Evolutionary conservation across 2,888 invertebrate genomes (phyloP).

Genomic region (Leptopilina myrica): DNA sequence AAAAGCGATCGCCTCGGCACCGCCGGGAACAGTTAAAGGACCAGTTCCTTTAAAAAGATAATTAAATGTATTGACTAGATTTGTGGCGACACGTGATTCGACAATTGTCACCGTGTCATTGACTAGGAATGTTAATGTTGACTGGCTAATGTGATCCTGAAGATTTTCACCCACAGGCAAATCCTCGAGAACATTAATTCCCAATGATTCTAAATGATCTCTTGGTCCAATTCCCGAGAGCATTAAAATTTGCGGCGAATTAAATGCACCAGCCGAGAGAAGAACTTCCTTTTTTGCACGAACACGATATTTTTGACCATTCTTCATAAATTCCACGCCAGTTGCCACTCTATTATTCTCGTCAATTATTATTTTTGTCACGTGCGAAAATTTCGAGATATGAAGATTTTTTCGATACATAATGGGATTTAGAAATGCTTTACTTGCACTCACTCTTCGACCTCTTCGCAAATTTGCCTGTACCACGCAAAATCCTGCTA

Average conservation of each 20-base stretch:
- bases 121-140: slow-evolving; percentile 84
- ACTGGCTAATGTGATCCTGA: slow-evolving; percentile 88
- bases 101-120: slow-evolving; percentile 84
- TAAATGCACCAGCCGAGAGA: slow-evolving; percentile 88
- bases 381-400: slow-evolving; percentile 84
- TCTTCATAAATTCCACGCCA: slow-evolving; percentile 85
- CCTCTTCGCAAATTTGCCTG: slow-evolving; percentile 86
- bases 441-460: slow-evolving; percentile 86
- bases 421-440: slow-evolving; percentile 87
- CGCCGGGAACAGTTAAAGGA: slow-evolving; percentile 87
- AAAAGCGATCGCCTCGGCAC: slow-evolving; percentile 87
- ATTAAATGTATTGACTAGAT: slow-evolving; percentile 80
- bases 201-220: slow-evolving; percentile 79
- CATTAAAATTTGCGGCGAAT: slow-evolving; percentile 91
- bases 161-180: slow-evolving; percentile 89
- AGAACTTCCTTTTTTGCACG: slow-evolving; percentile 86
- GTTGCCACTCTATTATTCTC: slow-evolving; percentile 78
- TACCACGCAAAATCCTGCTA: slow-evolving; percentile 83
- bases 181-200: slow-evolving; percentile 82
- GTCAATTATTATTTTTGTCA: slow-evolving; percentile 83
- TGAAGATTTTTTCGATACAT: slow-evolving; percentile 82
- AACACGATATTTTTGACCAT: slow-evolving; percentile 78
- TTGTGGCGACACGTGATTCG: slow-evolving; percentile 78
- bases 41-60: slow-evolving; percentile 82
- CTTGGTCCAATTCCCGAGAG: slow-evolving; percentile 88